Evolutionary conservation across 2,888 invertebrate genomes (phyloP).

Genomic region (Rotaria sp.): DNA sequence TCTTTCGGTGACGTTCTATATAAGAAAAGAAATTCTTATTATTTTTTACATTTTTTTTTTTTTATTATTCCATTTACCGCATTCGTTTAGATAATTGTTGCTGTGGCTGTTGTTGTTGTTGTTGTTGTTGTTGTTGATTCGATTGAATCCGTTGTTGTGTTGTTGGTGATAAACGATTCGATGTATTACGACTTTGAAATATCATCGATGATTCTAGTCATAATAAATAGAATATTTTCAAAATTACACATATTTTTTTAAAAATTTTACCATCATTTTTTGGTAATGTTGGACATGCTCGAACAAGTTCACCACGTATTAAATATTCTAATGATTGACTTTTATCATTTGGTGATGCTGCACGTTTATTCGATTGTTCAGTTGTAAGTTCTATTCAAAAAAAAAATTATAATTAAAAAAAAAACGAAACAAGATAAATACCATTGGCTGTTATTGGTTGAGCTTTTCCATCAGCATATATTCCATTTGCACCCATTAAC

Average conservation of each 20-base stretch:
- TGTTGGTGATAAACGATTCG: neutral
- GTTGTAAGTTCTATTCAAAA: neutral
- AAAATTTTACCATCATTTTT: neutral
- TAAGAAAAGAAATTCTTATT: neutral
- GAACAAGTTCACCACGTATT: neutral
- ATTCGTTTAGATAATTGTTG: slow-evolving; percentile 8
- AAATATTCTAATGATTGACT: slow-evolving; percentile 5
- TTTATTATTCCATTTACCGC: neutral
- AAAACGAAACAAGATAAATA: neutral
- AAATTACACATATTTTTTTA: too few relatives aligned
- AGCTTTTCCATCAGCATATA: neutral
- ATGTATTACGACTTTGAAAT: neutral
- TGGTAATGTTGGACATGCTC: neutral
- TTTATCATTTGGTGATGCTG: neutral
- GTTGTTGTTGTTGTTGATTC: neutral
- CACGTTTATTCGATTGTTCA: neutral
- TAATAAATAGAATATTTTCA: neutral
- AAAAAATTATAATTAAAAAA: neutral
- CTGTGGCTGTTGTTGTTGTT: too few relatives aligned
- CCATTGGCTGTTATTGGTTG: neutral
- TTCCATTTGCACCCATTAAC: neutral
- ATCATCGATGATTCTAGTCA: neutral
- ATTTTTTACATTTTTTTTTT: neutral
- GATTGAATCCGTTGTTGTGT: neutral
- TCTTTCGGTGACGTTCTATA: slow-evolving; percentile 8